Evolutionary conservation across 2,888 invertebrate genomes (phyloP).

Genomic region (Eristalis intricaria): DNA sequence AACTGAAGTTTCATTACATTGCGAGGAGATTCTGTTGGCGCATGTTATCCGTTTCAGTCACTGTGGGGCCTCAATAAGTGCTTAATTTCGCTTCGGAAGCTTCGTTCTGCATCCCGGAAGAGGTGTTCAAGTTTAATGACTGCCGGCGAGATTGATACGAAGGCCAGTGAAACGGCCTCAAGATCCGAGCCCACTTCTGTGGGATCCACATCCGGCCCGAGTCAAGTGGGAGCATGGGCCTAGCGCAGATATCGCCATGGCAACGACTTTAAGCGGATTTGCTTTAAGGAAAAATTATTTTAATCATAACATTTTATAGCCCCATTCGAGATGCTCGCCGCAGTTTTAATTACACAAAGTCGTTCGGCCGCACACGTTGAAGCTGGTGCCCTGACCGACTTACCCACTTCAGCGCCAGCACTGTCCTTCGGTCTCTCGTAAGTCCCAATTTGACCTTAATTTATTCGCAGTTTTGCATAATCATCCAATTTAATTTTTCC

Average conservation of each 20-base stretch:
- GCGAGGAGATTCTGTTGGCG: too few relatives aligned
- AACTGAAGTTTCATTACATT: background rate
- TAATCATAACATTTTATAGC: conserved; percentile 56
- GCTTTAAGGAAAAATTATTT: conserved; percentile 33
- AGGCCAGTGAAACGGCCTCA: background rate
- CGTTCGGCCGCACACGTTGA: conserved; percentile 25
- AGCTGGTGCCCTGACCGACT: conserved; percentile 1
- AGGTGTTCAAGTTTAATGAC: conserved; percentile 5
- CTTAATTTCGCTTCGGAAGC: too few relatives aligned
- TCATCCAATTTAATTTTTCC: conserved; percentile 70
- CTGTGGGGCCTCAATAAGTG: background rate
- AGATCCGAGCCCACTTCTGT: background rate
- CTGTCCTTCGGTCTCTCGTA: background rate
- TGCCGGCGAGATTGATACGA: background rate
- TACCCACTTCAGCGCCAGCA: conserved; percentile 13
- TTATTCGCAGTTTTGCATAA: conserved; percentile 62
- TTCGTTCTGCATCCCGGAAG: background rate
- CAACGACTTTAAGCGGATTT: conserved; percentile 14
- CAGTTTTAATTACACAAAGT: conserved; percentile 67
- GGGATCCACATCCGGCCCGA: background rate
- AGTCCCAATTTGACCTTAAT: conserved; percentile 51
- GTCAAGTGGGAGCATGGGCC: background rate
- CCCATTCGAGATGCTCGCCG: conserved; percentile 58
- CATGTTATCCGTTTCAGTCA: background rate
- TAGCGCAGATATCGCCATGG: background rate